phyloP scores from a whole-genome alignment of 2,113 vertebrate species.

The Corythaixoides concolor region DNA sequence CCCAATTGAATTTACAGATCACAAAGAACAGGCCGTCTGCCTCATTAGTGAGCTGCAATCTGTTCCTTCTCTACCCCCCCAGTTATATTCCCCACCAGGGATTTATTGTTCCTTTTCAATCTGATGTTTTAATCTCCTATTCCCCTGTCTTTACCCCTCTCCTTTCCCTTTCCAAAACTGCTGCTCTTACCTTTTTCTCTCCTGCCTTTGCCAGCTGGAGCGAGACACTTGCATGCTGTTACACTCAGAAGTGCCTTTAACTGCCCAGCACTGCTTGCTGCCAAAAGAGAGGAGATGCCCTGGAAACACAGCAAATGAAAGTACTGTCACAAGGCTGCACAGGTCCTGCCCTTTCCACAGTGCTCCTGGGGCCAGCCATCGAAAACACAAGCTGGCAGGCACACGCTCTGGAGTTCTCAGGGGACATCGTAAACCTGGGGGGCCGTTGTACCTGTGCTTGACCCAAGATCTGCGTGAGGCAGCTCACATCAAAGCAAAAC shows the following conservation, averaged over 20 bases:
- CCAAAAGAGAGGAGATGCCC: not conserved
- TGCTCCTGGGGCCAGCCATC: not conserved
- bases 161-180: not conserved
- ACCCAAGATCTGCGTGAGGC: constrained; percentile 70
- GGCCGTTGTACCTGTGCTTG: not conserved
- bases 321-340: too few species aligned
- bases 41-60: constrained; percentile 23
- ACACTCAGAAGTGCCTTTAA: not conserved
- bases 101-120: constrained; percentile 18
- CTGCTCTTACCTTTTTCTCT: not conserved
- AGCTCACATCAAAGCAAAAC: constrained; percentile 15
- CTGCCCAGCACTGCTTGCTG: not conserved
- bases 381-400: constrained; percentile 62
- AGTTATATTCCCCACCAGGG: not conserved
- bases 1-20: not conserved
- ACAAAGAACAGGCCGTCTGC: not conserved
- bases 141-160: not conserved
- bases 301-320: not conserved
- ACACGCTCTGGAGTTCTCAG: constrained; percentile 74
- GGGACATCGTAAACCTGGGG: not conserved
- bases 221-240: not conserved
- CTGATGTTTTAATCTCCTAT: not conserved
- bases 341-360: not conserved
- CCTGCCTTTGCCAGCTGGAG: not conserved
- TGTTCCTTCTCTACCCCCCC: not conserved